A percentile compares a stretch with the other conserved stretches of the same genome.
These are phyloP conservation scores for Sebastes baramenuke DNA, from an alignment of 2,797 vertebrate genomes.

Conservation along the genomic window DNA sequence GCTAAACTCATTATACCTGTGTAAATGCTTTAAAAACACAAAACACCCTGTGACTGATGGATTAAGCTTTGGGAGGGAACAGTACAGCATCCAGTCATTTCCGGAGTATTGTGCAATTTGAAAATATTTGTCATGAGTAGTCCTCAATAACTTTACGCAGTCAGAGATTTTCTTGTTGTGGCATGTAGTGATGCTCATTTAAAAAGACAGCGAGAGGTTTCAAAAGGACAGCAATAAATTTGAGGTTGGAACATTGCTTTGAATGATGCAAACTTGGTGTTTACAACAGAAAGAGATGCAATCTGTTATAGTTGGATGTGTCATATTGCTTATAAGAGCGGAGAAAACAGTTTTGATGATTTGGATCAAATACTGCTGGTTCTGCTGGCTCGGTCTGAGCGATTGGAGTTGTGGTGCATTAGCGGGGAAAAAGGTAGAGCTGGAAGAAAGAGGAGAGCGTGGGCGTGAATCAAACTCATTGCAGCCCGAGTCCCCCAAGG, in stretches of 20 bases:
- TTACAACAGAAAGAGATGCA: neutral
- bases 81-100: constrained; percentile 52
- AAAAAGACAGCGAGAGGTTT: constrained; percentile 6
- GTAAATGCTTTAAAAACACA: constrained; percentile 4
- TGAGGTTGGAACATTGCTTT: constrained; percentile 2
- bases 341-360: constrained; percentile 29
- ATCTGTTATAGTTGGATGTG: constrained; percentile 9
- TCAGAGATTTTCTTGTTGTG: constrained; percentile 56
- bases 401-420: constrained; percentile 26
- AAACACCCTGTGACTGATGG: constrained; percentile 5
- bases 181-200: constrained; percentile 23
- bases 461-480: constrained; percentile 39
- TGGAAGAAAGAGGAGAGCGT: constrained; percentile 35
- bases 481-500: constrained; percentile 50
- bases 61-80: no score
- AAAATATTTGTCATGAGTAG: constrained; percentile 38
- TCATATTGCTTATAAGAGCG: constrained; percentile 2
- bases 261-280: constrained; percentile 21
- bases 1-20: neutral
- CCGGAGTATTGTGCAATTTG: constrained; percentile 62
- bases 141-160: constrained; percentile 26
- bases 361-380: neutral
- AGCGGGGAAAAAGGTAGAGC: constrained; percentile 6
- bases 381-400: neutral
- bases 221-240: neutral